phyloP scores from a whole-genome alignment of 1,140 invertebrate genomes.

The Euura lappo region DNA sequence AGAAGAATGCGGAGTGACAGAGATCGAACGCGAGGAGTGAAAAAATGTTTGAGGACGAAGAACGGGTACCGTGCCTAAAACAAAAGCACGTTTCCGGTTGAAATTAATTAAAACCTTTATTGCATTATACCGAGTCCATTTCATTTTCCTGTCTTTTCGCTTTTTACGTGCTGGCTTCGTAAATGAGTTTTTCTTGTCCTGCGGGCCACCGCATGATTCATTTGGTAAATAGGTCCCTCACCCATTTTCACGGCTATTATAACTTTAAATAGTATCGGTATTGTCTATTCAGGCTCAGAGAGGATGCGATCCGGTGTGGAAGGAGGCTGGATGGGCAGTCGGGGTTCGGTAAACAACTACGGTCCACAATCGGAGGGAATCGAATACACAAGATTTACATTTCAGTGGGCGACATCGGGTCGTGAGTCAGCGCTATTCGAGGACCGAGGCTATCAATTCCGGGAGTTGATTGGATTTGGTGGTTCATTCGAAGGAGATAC shows the following conservation, averaged over 20 bases:
- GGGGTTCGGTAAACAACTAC: background rate
- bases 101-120: background rate
- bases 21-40: background rate
- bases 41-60: background rate
- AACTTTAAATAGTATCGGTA: constrained; percentile 1
- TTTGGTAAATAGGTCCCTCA: constrained; percentile 10
- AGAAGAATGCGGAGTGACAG: background rate
- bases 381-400: background rate
- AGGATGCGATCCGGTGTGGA: background rate
- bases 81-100: background rate
- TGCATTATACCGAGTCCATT: background rate
- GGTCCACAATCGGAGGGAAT: background rate
- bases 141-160: background rate
- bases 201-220: background rate
- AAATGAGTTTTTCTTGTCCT: constrained; percentile 5
- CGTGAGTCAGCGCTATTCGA: constrained; percentile 9
- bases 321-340: background rate
- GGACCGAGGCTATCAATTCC: background rate
- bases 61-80: background rate
- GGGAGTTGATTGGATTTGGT: constrained; percentile 10
- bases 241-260: constrained; percentile 6
- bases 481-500: background rate
- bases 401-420: background rate
- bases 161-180: background rate
- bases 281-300: background rate